Evolutionary conservation across 2,888 invertebrate genomes (phyloP), one percentile per base, ranked within the genome.

Genomic region (Andrena haemorrhoa): DNA sequence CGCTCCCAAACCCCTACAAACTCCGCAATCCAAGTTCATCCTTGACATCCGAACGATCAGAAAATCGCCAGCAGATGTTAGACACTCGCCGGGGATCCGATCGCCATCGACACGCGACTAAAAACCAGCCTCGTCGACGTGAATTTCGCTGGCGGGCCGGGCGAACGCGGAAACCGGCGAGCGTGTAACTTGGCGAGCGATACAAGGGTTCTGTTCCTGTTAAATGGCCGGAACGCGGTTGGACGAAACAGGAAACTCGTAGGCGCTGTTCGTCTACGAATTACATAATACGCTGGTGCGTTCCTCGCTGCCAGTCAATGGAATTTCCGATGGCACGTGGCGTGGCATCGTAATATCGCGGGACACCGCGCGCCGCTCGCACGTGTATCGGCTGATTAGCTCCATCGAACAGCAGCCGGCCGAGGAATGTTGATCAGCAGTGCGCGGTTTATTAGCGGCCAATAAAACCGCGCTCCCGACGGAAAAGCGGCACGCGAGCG

Each of bases 401-500:
- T 79, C 70, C 75, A 56, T 82, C 73, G 84, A 31, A 33, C 75
- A 20, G 80, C 66, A 35, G 63, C 60, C 64, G 47, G 60, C 53
- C 70, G 41, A 64, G 84, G 87, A 89, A 89, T 88, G 86, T 87
- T 86, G 84, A 89, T 89, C 83, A 77, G 83, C 70, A 83, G 76
- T 81, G 73, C 79, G 23, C 70, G 51, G 35, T 85, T 85, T 86
- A 82, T 81, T 79, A 79, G 77, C 72, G 41, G 75, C 56, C 49
- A 79, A 72, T 80, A 69, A 58, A 75, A 75, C 53, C 56, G 56
- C 29, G 23, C 16, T 20, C 51, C 16, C 51, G 33, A 47, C 51
- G 47, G 53, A 73, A 58, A 31, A 10, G 7, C n/a, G 72, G 31
- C 60, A 70, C 77, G 72, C 68, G 70, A 75, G 12, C 73, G 10